Conservation (phyloP, 2,113 vertebrate genomes). For the Dasyurus viverrinus region DNA sequence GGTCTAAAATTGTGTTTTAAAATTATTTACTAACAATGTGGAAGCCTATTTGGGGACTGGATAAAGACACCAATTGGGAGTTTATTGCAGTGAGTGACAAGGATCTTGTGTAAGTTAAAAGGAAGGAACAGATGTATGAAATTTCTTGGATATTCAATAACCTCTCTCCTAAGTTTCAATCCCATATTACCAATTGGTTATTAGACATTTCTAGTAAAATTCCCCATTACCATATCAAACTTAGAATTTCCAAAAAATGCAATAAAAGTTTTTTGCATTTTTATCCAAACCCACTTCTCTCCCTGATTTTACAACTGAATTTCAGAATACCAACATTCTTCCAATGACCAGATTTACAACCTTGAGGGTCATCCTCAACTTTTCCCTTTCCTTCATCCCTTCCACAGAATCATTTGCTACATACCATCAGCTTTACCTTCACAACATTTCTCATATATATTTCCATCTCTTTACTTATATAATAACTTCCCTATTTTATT, state of each 20-base stretch:
- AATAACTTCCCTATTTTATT: not conserved
- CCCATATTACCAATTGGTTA: not conserved
- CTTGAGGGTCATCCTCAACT: not conserved
- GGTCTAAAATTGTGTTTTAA: not conserved
- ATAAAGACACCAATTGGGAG: not conserved
- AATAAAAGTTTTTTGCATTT: not conserved
- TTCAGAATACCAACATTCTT: not conserved
- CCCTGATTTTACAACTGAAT: not conserved
- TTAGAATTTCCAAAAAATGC: not conserved
- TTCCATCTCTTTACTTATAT: not conserved
- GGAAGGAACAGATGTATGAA: not conserved
- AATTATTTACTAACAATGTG: not conserved
- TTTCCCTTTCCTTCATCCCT: not conserved
- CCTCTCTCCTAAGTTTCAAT: not conserved
- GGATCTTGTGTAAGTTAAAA: not conserved
- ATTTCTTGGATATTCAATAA: not conserved
- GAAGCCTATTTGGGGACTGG: not conserved
- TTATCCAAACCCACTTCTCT: not conserved
- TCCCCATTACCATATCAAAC: not conserved
- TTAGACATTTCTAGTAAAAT: not conserved
- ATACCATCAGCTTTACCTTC: not conserved
- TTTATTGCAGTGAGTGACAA: not conserved
- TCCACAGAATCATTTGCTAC: not conserved
- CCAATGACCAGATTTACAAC: not conserved
- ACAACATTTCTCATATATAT: not conserved